phyloP scores from a whole-genome alignment of 2,113 vertebrate species.

The Mionectes macconnelli region DNA sequence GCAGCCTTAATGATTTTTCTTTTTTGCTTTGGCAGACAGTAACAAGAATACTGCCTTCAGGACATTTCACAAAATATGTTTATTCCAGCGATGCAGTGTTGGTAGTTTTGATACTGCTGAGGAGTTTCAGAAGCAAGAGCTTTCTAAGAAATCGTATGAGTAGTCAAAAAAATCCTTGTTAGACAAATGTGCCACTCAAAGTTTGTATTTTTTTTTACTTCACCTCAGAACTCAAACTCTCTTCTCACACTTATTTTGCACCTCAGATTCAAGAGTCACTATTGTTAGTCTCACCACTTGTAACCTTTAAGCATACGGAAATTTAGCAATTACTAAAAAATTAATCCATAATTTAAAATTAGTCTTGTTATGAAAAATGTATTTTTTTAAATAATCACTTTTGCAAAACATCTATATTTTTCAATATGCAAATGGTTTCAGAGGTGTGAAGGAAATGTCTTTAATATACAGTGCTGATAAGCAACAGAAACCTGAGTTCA shows the following conservation, averaged over 20 bases:
- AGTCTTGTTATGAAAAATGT: background rate
- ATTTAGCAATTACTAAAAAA: background rate
- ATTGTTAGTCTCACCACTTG: background rate
- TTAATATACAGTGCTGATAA: slow-evolving; percentile 62
- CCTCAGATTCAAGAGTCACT: background rate
- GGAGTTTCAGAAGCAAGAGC: background rate
- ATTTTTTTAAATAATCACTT: background rate
- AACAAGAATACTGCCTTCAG: slow-evolving; percentile 24
- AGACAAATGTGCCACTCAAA: background rate
- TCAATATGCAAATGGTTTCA: slow-evolving; percentile 48
- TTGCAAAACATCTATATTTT: background rate
- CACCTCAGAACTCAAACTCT: background rate
- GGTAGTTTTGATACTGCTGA: background rate
- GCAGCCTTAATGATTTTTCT: background rate
- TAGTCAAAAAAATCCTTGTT: background rate
- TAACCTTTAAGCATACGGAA: background rate
- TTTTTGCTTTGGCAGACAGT: background rate
- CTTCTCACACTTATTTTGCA: background rate
- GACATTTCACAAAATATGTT: background rate
- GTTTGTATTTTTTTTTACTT: background rate
- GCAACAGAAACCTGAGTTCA: slow-evolving; percentile 62
- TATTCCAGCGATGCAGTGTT: background rate
- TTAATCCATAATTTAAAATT: background rate
- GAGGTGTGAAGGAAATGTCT: slow-evolving; percentile 49
- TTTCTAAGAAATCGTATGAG: background rate